Base-by-base conservation (phyloP, 2,888 invertebrate species). In the Melanchra persicariae region DNA sequence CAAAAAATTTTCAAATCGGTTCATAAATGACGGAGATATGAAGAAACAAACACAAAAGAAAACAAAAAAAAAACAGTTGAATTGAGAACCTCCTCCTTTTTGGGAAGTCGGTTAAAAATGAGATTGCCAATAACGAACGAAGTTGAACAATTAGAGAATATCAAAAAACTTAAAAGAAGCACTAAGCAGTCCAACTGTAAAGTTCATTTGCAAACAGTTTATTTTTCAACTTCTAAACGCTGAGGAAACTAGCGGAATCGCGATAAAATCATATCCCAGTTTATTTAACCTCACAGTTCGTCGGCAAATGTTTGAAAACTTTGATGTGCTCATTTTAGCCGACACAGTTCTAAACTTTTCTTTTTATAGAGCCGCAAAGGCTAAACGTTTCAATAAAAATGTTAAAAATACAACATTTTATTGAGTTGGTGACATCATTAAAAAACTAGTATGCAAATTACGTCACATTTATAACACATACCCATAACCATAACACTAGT, bases 251-350 rank as follows among this genome's bases (percentile, higher is more conserved):
- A 54, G 9, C 24, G 52, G 45, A 52, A 34, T 17, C 22, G 59
- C 43, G 37, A 54, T 47, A 62, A 62, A 60, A 68, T 26, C 26
- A 43, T 26, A 65, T 72, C 54, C 22, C 51, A 62, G 26, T 54
- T 57, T 62, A 54, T 54, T 74, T 26, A 19, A 40, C 1, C 34
- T 45, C 73, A 30, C 45, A 30, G 40, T 52, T 40, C 3, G 60
- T 57, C 76, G 74, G 62, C 37, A 59, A 74, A 61, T 22, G 19
- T 62, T 79, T 45, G n/a, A 49, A 58, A 68, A 54, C 75, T 61
- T 74, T 78, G 30, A 78, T 57, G 52, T 62, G 47, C 58, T 43
- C 43, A 45, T 79, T 79, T 79, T 51, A 52, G 51, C 24, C 59
- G 68, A 37, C 75, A 61, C 40, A 60, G 60, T 70, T 61, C 26